phyloP scores from a whole-genome alignment of 1,140 invertebrate species.

The Palaemon carinicauda region DNA sequence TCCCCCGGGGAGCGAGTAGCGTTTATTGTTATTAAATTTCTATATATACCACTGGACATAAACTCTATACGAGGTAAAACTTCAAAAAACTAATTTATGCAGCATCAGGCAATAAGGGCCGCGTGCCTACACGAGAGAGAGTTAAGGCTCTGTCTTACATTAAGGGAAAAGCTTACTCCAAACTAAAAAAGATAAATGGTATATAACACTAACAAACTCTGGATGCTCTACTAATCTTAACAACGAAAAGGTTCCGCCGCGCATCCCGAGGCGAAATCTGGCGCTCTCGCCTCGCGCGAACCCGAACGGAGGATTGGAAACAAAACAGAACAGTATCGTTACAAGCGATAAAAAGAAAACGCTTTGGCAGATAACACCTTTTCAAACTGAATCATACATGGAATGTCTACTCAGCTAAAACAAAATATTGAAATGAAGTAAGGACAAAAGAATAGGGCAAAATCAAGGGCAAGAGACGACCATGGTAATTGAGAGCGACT shows the following conservation, averaged over 20 bases:
- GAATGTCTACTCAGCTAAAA: constrained; percentile 44
- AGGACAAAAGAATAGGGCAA: background rate
- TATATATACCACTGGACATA: constrained; percentile 53
- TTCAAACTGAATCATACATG: constrained; percentile 37
- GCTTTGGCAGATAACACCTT: constrained; percentile 22
- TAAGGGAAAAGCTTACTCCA: constrained; percentile 53
- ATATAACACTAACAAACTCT: constrained; percentile 11
- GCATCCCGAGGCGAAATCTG: too few relatives aligned
- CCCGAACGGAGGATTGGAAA: too few relatives aligned
- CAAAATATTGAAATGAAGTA: background rate
- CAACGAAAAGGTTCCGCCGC: too few relatives aligned
- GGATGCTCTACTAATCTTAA: background rate
- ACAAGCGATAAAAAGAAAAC: background rate
- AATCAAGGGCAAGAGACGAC: too few relatives aligned
- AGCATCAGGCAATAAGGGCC: constrained; percentile 45
- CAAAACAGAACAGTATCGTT: too few relatives aligned
- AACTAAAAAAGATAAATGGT: constrained; percentile 32
- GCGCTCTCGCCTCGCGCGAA: too few relatives aligned
- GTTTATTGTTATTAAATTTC: constrained; percentile 43
- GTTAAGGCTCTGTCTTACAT: constrained; percentile 53
- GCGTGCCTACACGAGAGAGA: constrained; percentile 47
- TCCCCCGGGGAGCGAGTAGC: constrained; percentile 50
- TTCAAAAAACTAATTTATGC: constrained; percentile 55
- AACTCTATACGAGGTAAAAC: constrained; percentile 56
- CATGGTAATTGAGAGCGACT: too few relatives aligned